phyloP scores from a whole-genome alignment of 2,113 vertebrate species.

The Gobius niger region DNA sequence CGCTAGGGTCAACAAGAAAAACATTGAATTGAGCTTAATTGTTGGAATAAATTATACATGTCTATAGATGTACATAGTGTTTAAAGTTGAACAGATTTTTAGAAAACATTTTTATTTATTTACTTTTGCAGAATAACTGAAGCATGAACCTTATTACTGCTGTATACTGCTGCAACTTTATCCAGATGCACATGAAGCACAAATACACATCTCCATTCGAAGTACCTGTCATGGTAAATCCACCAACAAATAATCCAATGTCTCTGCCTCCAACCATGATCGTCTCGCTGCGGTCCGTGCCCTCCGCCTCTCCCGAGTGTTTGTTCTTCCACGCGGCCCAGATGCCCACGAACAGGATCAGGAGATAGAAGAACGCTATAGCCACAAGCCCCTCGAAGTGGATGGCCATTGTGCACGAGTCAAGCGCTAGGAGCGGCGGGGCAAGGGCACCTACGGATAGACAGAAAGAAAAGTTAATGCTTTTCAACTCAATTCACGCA shows the following conservation, averaged over 20 bases:
- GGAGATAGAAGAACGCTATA: slow-evolving; percentile 91
- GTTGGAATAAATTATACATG: too few relatives aligned
- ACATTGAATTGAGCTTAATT: background rate
- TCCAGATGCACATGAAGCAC: too few relatives aligned
- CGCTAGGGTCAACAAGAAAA: slow-evolving; percentile 70
- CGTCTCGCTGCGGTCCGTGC: slow-evolving; percentile 88
- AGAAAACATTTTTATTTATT: too few relatives aligned
- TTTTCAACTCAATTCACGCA: too few relatives aligned
- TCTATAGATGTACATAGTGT: too few relatives aligned
- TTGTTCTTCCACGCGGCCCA: slow-evolving; percentile 99
- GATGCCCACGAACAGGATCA: slow-evolving; percentile 94
- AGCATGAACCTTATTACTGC: too few relatives aligned
- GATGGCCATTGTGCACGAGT: slow-evolving; percentile 83
- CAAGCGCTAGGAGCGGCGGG: slow-evolving; percentile 70
- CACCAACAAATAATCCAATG: slow-evolving; percentile 95
- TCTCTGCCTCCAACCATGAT: slow-evolving; percentile 98
- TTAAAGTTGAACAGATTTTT: too few relatives aligned
- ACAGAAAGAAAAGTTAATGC: background rate
- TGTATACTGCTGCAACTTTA: too few relatives aligned
- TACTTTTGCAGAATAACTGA: too few relatives aligned
- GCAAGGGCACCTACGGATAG: slow-evolving; percentile 76
- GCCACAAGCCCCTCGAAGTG: slow-evolving; percentile 93
- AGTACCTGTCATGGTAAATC: slow-evolving; percentile 97
- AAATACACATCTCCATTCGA: background rate
- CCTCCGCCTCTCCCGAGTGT: slow-evolving; percentile 82